phyloP scores from a whole-genome alignment of 2,113 vertebrate species.

The Gasterosteus nipponicus region DNA sequence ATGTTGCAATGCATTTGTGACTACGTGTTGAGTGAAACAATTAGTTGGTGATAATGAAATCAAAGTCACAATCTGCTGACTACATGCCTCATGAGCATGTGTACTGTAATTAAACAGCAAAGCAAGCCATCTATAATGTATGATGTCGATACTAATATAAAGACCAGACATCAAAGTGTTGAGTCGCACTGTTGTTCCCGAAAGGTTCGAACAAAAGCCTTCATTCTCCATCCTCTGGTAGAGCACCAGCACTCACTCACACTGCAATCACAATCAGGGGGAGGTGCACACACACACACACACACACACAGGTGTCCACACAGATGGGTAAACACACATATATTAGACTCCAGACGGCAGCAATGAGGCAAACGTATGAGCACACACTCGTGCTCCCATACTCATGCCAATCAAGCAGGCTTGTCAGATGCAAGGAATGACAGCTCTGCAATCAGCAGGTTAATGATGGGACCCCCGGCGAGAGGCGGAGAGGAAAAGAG shows the following conservation, averaged over 20 bases:
- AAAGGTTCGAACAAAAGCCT: conserved; percentile 42
- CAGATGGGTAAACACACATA: conserved; percentile 47
- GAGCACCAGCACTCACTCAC: conserved; percentile 30
- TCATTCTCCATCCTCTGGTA: conserved; percentile 16
- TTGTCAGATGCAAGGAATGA: conserved; percentile 56
- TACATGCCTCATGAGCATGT: conserved; percentile 27
- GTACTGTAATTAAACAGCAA: conserved; percentile 41
- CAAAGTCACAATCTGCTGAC: conserved; percentile 35
- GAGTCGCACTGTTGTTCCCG: conserved; percentile 7
- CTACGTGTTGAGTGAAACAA: conserved; percentile 9
- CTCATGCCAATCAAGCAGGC: conserved; percentile 57
- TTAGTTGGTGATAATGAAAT: conserved; percentile 10
- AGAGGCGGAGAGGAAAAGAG: neutral
- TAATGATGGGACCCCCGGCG: conserved; percentile 56
- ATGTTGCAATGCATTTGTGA: neutral
- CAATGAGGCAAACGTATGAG: conserved; percentile 27
- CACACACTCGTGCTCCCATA: conserved; percentile 25
- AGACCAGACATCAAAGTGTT: conserved; percentile 29
- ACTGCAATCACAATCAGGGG: conserved; percentile 68
- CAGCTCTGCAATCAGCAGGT: conserved; percentile 74
- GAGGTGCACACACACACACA: conserved; percentile 7
- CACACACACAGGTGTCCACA: conserved; percentile 41
- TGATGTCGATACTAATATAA: conserved; percentile 22
- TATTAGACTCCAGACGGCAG: conserved; percentile 20
- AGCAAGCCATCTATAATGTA: conserved; percentile 44